These are phyloP conservation scores for Cyprinella venusta DNA, from an alignment of 2,797 vertebrate genomes.

Conservation along the genomic window DNA sequence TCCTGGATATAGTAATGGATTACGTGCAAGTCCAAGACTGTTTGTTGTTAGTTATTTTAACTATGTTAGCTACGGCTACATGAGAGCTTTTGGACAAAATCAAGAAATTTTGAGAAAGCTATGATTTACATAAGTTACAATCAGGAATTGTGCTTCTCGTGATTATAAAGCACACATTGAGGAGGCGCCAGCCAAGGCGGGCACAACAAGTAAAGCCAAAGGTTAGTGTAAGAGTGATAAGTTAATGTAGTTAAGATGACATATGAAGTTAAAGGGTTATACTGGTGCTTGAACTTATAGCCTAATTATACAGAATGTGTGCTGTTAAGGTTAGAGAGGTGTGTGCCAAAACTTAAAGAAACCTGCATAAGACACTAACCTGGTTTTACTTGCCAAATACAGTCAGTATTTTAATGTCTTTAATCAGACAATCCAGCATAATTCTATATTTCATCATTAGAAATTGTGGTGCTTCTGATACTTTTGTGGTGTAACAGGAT, in stretches of 20 bases:
- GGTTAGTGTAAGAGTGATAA: neutral
- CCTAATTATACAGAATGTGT: neutral
- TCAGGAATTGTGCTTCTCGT: conserved; percentile 17
- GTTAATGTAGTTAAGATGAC: neutral
- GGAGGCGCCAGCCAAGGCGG: neutral
- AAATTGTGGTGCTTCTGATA: conserved; percentile 24
- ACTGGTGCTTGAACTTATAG: conserved; percentile 15
- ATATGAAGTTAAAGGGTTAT: conserved; percentile 6
- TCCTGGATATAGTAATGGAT: conserved; percentile 41
- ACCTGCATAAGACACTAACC: neutral
- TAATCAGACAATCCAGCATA: conserved; percentile 35
- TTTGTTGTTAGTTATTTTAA: neutral
- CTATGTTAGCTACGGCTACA: conserved; percentile 8
- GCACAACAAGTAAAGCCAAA: conserved; percentile 3
- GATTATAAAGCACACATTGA: conserved; percentile 23
- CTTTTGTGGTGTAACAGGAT: neutral
- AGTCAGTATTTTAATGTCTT: conserved; percentile 15
- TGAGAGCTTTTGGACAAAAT: neutral
- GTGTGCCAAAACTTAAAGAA: conserved; percentile 17
- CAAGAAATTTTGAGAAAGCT: neutral
- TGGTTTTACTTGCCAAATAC: conserved; percentile 13
- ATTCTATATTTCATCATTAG: neutral
- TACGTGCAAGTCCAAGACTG: neutral
- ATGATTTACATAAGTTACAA: conserved; percentile 7
- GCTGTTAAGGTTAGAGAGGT: neutral